Conservation (phyloP, 2,888 invertebrate species). For the Operophtera brumata region DNA sequence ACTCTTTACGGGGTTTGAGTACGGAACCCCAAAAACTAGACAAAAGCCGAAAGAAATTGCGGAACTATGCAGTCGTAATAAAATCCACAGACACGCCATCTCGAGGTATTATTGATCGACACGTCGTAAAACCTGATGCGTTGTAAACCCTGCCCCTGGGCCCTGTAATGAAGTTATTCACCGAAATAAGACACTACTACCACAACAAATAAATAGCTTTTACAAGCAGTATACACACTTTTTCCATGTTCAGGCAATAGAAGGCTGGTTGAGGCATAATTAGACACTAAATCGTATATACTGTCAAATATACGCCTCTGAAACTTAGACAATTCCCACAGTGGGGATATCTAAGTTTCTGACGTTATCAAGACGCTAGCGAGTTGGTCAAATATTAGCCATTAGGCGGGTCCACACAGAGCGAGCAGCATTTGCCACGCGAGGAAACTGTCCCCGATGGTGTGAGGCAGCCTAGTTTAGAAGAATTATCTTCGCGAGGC, state of each 20-base stretch:
- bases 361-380: no score
- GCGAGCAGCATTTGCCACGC: no score
- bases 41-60: conserved; percentile 14
- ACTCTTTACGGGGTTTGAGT: no score
- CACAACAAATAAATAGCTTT: neutral
- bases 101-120: conserved; percentile 42
- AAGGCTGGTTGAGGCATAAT: neutral
- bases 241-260: neutral
- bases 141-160: conserved; percentile 53
- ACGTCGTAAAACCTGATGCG: conserved; percentile 60
- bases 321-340: no score
- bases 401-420: no score
- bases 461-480: no score
- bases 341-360: no score
- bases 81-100: conserved; percentile 27
- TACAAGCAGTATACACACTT: neutral
- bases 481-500: no score
- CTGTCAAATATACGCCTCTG: neutral
- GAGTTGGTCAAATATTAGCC: no score
- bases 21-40: no score
- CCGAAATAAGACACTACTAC: conserved; percentile 63
- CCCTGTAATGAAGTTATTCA: conserved; percentile 62
- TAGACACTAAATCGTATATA: neutral
- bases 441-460: no score
- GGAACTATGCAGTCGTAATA: conserved; percentile 28